Conservation (phyloP, 2,797 vertebrate genomes). For the Gobionotothen gibberifrons region DNA sequence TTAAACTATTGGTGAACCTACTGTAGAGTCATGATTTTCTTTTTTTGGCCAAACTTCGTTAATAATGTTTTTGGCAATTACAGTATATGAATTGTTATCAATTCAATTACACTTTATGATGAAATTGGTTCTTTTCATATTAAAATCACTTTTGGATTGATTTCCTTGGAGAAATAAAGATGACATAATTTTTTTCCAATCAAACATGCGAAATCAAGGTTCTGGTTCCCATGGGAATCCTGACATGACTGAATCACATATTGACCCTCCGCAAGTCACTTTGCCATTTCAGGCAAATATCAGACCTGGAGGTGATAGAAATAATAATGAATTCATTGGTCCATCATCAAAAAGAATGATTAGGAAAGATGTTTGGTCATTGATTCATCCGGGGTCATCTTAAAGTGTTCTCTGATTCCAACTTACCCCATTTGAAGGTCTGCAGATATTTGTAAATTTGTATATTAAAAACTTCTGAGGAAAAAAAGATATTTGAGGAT, state of each 20-base stretch:
- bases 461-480: background rate
- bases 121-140: background rate
- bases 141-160: background rate
- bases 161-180: background rate
- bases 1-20: background rate
- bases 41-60: background rate
- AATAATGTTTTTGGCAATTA: background rate
- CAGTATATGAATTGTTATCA: too few species aligned
- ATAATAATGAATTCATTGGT: background rate
- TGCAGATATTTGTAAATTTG: background rate
- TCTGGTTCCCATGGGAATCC: background rate
- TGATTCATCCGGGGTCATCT: background rate
- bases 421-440: background rate
- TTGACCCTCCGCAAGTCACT: background rate
- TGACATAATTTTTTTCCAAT: background rate
- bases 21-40: background rate
- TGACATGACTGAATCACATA: background rate
- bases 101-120: background rate
- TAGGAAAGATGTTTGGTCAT: background rate
- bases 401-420: background rate
- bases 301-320: background rate
- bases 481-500: slow-evolving; percentile 1
- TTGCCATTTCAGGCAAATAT: background rate
- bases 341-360: background rate
- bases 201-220: background rate